Evolutionary conservation across 2,888 invertebrate species (phyloP).

Genomic region (Acleris sparsana): DNA sequence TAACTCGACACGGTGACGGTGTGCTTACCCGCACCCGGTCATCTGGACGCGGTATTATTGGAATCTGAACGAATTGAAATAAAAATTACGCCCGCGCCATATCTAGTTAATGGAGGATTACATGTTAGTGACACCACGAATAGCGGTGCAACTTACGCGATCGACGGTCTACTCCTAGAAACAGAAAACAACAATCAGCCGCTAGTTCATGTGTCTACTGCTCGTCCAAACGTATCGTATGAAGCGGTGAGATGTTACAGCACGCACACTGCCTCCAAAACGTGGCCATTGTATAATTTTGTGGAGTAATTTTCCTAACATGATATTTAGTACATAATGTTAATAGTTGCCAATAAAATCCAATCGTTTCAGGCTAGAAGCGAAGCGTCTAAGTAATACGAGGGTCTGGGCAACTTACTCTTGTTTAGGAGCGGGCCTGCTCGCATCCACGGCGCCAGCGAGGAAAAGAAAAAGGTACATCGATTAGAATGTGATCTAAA

Average conservation of each 20-base stretch:
- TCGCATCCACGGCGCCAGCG: constrained; percentile 67
- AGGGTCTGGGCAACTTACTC: constrained; percentile 82
- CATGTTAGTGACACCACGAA: constrained; percentile 82
- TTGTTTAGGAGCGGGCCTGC: constrained; percentile 87
- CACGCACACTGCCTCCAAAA: constrained; percentile 17
- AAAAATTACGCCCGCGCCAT: constrained; percentile 68
- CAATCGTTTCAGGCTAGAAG: constrained; percentile 65
- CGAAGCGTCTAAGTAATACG: constrained; percentile 60
- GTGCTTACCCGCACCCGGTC: constrained; percentile 57
- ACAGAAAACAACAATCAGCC: constrained; percentile 83
- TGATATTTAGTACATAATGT: constrained; percentile 43
- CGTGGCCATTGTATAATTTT: constrained; percentile 25
- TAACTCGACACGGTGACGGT: constrained; percentile 58
- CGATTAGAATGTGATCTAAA: constrained; percentile 59
- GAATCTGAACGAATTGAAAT: constrained; percentile 52
- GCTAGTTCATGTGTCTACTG: constrained; percentile 54
- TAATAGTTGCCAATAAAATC: constrained; percentile 58
- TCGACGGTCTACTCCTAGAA: constrained; percentile 85
- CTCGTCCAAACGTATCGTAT: constrained; percentile 19
- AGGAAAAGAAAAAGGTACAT: constrained; percentile 65
- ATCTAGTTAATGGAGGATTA: constrained; percentile 71
- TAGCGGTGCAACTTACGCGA: constrained; percentile 84
- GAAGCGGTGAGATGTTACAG: constrained; percentile 68
- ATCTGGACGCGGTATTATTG: constrained; percentile 57
- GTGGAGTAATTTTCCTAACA: constrained; percentile 22